Conservation (phyloP, 1,140 invertebrate genomes). For the Aphaenogaster floridana region DNA sequence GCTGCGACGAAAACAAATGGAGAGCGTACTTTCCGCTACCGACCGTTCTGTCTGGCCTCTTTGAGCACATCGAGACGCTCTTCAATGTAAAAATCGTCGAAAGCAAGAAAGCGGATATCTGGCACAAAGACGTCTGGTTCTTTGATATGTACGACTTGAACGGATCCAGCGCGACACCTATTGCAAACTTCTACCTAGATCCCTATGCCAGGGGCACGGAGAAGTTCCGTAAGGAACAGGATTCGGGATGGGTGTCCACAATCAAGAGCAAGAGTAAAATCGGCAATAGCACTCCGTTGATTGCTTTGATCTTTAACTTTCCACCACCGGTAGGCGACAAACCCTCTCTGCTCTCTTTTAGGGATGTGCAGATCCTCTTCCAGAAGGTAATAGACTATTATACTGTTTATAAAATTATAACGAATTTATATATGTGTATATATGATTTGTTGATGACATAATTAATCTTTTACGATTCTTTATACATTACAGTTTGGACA, state of each 20-base stretch:
- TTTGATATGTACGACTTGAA: conserved; percentile 94
- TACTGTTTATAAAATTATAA: conserved; percentile 12
- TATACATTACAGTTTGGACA: conserved; percentile 91
- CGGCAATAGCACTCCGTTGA: conserved; percentile 89
- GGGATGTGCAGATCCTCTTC: conserved; percentile 93
- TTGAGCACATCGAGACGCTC: conserved; percentile 91
- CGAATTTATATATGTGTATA: neutral
- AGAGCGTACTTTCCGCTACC: conserved; percentile 94
- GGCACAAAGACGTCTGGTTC: conserved; percentile 95
- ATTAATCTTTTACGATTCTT: neutral
- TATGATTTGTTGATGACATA: neutral
- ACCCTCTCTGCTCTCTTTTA: conserved; percentile 91
- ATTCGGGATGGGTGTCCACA: conserved; percentile 90
- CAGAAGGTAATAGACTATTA: conserved; percentile 88
- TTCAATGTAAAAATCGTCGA: conserved; percentile 95
- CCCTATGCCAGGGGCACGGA: conserved; percentile 90
- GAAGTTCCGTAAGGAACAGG: conserved; percentile 88
- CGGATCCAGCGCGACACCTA: conserved; percentile 87
- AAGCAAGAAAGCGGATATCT: conserved; percentile 88
- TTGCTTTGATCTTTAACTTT: conserved; percentile 95
- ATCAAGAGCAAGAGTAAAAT: conserved; percentile 90
- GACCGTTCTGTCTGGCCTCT: conserved; percentile 92
- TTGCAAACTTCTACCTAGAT: conserved; percentile 95
- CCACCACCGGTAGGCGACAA: conserved; percentile 88
- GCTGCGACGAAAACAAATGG: conserved; percentile 91